A percentile compares a stretch with the other conserved stretches of the same genome.
Evolutionary conservation across 2,113 vertebrate species (phyloP).

Genomic region (Cepphus grylle): DNA sequence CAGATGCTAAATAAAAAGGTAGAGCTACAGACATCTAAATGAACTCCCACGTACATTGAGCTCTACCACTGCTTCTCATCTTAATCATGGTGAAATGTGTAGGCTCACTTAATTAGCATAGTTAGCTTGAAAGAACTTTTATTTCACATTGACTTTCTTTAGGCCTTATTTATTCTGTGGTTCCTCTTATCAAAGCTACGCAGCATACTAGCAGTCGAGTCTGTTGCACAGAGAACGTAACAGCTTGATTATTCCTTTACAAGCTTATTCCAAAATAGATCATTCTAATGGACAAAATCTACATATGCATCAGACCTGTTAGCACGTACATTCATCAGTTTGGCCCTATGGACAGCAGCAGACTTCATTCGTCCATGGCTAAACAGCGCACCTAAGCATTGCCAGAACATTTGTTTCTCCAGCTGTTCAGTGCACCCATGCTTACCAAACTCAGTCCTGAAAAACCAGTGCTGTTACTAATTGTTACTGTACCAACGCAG

Average conservation of each 20-base stretch:
- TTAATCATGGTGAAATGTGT: neutral
- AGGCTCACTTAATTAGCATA: neutral
- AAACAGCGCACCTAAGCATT: neutral
- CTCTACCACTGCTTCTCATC: neutral
- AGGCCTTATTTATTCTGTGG: neutral
- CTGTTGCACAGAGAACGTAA: neutral
- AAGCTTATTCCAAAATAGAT: neutral
- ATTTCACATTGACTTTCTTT: neutral
- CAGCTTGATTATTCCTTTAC: neutral
- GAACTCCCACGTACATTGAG: neutral
- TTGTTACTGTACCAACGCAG: neutral
- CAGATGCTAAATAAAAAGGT: neutral
- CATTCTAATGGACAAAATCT: neutral
- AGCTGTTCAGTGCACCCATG: neutral
- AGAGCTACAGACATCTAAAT: neutral
- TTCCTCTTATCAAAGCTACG: neutral
- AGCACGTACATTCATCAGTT: neutral
- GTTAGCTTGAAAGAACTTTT: neutral
- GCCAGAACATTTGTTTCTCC: conserved; percentile 1
- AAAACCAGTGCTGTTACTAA: neutral
- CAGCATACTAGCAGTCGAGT: neutral
- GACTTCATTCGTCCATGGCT: neutral
- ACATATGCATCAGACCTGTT: neutral
- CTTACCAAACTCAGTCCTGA: neutral
- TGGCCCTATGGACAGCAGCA: neutral